Evolutionary conservation across 2,888 invertebrate species (phyloP).

Genomic region (Lasius fuliginosus): DNA sequence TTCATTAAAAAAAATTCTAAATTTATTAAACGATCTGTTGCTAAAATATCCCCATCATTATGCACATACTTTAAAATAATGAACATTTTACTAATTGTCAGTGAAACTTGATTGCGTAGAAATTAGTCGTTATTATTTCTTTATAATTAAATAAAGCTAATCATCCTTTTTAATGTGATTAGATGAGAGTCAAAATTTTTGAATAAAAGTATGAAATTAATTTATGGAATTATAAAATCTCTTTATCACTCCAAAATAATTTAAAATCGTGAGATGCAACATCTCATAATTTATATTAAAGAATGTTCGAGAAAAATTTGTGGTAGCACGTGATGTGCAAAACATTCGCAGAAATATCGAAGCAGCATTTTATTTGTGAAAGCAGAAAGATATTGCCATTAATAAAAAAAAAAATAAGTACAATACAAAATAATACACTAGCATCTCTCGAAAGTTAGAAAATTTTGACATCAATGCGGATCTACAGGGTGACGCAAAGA

Average conservation of each 20-base stretch:
- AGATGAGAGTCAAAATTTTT: not conserved
- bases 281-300: not conserved
- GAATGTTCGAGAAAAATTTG: not conserved
- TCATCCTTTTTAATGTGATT: not conserved
- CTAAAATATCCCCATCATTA: not conserved
- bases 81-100: not conserved
- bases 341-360: not conserved
- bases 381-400: not conserved
- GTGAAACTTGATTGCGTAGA: not conserved
- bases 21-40: not conserved
- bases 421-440: not conserved
- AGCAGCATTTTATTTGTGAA: not conserved
- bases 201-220: not conserved
- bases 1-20: not conserved
- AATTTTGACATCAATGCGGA: not conserved
- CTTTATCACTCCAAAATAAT: not conserved
- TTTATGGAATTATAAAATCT: not conserved
- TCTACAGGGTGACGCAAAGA: not conserved
- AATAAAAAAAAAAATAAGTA: not conserved
- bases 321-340: not conserved
- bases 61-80: not conserved
- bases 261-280: not conserved
- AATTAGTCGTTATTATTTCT: not conserved
- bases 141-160: not conserved
- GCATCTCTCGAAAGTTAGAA: not conserved